These are phyloP conservation scores for Synergus umbraculus DNA, from an alignment of 2,888 invertebrate species.

Conservation along the genomic window DNA sequence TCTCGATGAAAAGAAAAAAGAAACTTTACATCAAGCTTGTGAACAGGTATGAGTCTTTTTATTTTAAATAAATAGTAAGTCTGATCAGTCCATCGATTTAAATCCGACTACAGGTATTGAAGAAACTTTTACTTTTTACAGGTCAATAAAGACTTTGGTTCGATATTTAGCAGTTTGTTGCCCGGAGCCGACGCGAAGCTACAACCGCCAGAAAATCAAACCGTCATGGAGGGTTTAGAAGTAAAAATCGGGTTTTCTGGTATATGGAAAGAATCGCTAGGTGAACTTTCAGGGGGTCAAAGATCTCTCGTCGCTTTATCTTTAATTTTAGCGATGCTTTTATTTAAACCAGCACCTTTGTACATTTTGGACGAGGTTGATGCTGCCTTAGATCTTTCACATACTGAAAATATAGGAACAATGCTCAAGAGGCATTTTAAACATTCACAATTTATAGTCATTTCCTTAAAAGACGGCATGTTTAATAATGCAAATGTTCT, in stretches of 20 bases:
- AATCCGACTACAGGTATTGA: neutral
- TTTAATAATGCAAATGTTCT: constrained; percentile 99
- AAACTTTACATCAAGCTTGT: constrained; percentile 89
- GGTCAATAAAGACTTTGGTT: constrained; percentile 95
- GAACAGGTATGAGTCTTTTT: constrained; percentile 78
- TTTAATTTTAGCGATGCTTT: constrained; percentile 95
- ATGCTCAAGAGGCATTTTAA: constrained; percentile 95
- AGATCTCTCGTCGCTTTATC: constrained; percentile 97
- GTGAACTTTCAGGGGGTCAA: constrained; percentile 98
- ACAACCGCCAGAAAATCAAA: constrained; percentile 85
- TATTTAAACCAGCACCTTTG: constrained; percentile 98
- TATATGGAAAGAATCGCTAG: constrained; percentile 96
- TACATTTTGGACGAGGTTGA: constrained; percentile 99
- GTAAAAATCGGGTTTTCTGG: constrained; percentile 94
- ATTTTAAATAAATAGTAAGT: constrained; percentile 34
- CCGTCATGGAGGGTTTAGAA: constrained; percentile 92
- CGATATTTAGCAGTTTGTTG: constrained; percentile 94
- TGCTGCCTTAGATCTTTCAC: constrained; percentile 97
- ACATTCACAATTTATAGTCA: constrained; percentile 97
- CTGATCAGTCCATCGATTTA: neutral
- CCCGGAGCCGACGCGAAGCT: constrained; percentile 94
- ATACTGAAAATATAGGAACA: constrained; percentile 98
- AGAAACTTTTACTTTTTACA: constrained; percentile 59
- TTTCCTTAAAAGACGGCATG: constrained; percentile 99
- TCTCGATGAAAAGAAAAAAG: constrained; percentile 94